These are phyloP conservation scores for Helarctos malayanus DNA, from an alignment of 2,797 vertebrate species.

Conservation along the genomic window DNA sequence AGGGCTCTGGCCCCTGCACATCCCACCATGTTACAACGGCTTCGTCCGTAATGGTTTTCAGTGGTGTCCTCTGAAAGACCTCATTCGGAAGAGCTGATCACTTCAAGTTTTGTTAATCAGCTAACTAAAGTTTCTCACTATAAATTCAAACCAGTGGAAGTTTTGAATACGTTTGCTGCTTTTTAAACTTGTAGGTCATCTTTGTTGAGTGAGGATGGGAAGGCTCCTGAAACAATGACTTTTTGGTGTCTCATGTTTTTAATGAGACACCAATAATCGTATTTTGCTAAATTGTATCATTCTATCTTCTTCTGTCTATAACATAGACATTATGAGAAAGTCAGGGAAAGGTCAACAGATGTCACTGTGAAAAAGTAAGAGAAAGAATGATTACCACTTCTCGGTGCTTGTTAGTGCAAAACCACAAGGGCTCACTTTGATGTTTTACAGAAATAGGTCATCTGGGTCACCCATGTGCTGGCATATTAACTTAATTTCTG, in stretches of 20 bases:
- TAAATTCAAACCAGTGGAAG: not conserved
- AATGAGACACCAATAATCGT: not conserved
- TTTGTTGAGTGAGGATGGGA: not conserved
- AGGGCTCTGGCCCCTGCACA: not conserved
- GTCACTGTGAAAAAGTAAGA: not conserved
- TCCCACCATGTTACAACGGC: not conserved
- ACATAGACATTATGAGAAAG: not conserved
- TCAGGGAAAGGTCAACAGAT: not conserved
- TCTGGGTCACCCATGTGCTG: not conserved
- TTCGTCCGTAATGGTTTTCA: not conserved
- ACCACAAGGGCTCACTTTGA: not conserved
- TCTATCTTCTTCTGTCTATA: not conserved
- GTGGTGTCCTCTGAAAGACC: not conserved
- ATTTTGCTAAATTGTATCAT: not conserved
- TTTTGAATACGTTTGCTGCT: not conserved
- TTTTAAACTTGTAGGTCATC: not conserved
- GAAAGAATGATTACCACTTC: not conserved
- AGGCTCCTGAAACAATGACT: not conserved
- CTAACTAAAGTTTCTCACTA: not conserved
- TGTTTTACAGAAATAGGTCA: not conserved
- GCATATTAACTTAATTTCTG: conserved; percentile 58
- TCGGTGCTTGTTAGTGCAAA: conserved; percentile 20
- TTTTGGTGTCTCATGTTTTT: not conserved
- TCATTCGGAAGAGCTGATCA: not conserved
- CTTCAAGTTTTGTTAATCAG: not conserved